phyloP scores from a whole-genome alignment of 2,113 vertebrate genomes.

The Dryoscopus gambensis region DNA sequence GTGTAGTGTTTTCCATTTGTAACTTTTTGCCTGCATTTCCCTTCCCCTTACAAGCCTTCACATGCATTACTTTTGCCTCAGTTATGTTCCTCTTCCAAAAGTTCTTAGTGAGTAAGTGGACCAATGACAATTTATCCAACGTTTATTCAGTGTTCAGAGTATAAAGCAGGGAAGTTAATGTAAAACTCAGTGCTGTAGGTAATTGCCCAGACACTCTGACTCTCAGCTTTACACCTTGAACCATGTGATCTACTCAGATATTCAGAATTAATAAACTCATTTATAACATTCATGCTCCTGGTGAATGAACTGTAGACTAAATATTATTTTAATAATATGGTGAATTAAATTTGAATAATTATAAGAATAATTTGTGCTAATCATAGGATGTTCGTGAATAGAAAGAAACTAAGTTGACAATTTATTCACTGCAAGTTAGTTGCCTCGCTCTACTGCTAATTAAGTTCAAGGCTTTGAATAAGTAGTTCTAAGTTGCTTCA shows the following conservation, averaged over 20 bases:
- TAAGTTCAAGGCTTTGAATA: slow-evolving; percentile 28
- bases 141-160: background rate
- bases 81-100: background rate
- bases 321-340: slow-evolving; percentile 21
- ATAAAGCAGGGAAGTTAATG: background rate
- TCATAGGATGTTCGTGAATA: background rate
- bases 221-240: background rate
- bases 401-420: background rate
- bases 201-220: background rate
- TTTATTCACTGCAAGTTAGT: slow-evolving; percentile 15
- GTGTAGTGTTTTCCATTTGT: background rate
- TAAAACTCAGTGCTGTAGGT: background rate
- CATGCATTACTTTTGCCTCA: background rate
- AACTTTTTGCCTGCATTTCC: background rate
- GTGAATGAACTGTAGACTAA: slow-evolving; percentile 39
- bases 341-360: slow-evolving; percentile 48
- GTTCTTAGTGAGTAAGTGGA: background rate
- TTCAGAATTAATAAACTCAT: slow-evolving; percentile 28
- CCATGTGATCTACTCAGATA: background rate
- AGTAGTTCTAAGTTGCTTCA: slow-evolving; percentile 7
- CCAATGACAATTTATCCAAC: background rate
- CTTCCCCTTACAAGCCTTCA: background rate
- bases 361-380: slow-evolving; percentile 17
- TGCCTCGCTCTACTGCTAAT: background rate
- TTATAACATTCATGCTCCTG: background rate